These are phyloP conservation scores for Alouatta palliata DNA, from an alignment of 2,113 vertebrate genomes.

Conservation along the genomic window DNA sequence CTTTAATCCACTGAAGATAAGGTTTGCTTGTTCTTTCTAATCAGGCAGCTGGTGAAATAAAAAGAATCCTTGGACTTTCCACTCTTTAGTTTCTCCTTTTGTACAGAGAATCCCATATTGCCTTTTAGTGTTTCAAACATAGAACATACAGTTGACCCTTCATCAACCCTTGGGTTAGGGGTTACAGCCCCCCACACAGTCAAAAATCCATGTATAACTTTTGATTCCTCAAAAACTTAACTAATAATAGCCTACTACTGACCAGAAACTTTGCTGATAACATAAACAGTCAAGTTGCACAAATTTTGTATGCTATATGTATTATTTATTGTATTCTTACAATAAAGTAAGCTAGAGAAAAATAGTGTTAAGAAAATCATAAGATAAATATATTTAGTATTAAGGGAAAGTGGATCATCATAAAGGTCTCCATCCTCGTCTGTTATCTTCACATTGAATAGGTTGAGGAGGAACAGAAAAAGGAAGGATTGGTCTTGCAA, in stretches of 20 bases:
- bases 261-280: not conserved
- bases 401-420: not conserved
- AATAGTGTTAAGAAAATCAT: not conserved
- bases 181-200: not conserved
- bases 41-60: slow-evolving; percentile 65
- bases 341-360: not conserved
- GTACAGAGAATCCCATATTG: not conserved
- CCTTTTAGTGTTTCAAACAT: not conserved
- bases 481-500: not conserved
- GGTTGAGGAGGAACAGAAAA: not conserved
- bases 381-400: not conserved
- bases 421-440: not conserved
- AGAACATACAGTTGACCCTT: not conserved
- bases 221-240: not conserved
- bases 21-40: slow-evolving; percentile 80
- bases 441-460: not conserved
- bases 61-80: slow-evolving; percentile 67
- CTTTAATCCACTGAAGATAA: slow-evolving; percentile 74
- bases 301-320: not conserved
- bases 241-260: not conserved
- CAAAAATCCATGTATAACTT: not conserved
- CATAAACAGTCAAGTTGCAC: not conserved
- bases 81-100: slow-evolving; percentile 50
- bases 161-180: not conserved
- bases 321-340: not conserved